Base-by-base conservation (phyloP, 37 sponge, comb jelly and placozoan species). In the Chondrilla cf. caribensis region DNA sequence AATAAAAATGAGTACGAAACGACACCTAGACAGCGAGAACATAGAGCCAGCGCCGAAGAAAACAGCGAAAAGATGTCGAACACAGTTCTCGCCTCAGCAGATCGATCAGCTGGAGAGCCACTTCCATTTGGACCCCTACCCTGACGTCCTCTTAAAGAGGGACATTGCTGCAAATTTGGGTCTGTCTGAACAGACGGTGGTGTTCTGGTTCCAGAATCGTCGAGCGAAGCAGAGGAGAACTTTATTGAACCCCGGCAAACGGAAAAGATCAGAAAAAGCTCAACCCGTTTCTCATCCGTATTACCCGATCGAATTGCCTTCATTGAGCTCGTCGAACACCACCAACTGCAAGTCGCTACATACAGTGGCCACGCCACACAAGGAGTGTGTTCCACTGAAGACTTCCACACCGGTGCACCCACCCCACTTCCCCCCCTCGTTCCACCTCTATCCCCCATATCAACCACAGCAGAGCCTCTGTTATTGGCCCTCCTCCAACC, bases 181-280 rank as follows among this genome's bases (percentile, higher is more conserved):
- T 9, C 3, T 82, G 24, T 65, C 38, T 22, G 70, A 82, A 31
- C 41, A 42, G 44, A 24, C 76, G 1, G 44, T 73, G 11, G 24
- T 25, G 24, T 73, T 73, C 25, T 73, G 76, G 76, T 73, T 73
- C 25, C 76, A 73, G 25, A 73, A 73, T 73, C 11, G 76, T n/a
- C 41, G 76, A 15, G 76, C 76, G 21, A 37, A 25, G 19, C 24
- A 37, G 19, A 39, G 43, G 24, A 37, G 25, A 40, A 22, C 24
- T 35, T 40, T 17, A 19, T n/a, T 28, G 1, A 29, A 67, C 33
- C 51, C 51, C 51, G 6, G 9, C 11, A 47, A 47, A 11, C 51
- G 51, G 11, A 47, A 47, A 47, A 47, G 51, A 47, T 14, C 51
- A 11, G 9, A 47, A 47, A 47, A 6, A 11, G 51, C 51, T 47